Evolutionary conservation across 2,888 invertebrate genomes (phyloP), one percentile per base, ranked within the genome.

Genomic region (Itoplectis maculator): DNA sequence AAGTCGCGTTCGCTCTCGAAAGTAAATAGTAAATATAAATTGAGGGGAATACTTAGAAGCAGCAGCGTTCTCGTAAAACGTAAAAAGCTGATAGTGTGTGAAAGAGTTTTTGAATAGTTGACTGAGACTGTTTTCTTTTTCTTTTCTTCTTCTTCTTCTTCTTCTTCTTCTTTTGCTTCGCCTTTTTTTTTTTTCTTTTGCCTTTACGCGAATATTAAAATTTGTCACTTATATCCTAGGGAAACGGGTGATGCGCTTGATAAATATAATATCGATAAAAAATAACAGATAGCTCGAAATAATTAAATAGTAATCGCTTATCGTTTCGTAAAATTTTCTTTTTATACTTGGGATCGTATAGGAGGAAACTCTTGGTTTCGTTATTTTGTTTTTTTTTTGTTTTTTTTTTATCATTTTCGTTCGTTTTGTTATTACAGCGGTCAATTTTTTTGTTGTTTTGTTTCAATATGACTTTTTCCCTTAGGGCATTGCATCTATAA

Each of bases 401-500:
- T 63, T 86, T 83, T 83, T 86, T 86, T 87, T 85, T n/a, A n/a
- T n/a, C n/a, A n/a, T n/a, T 65, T 65, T 47, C 47, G 40, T 29
- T 29, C n/a, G n/a, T 47, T 35, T 80, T 69, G 76, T 89, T 85
- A 86, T 89, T 90, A 89, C 88, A 88, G 87, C 86, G 47, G 83
- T 85, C 63, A 74, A 84, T 84, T 83, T 73, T 81, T 83, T 79
- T 66, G 59, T 79, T 51, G 83, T 86, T 87, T 85, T 86, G 85
- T 83, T 87, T 86, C 85, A 88, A 89, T 89, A 88, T 87, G 88
- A 86, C 72, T 80, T 85, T 77, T 87, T 85, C 86, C 84, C 80
- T 86, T 82, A 86, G 87, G 88, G 87, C 88, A 87, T 88, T 87
- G 87, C 87, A 86, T 85, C 86, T 89, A 89, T 89, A 92, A 91